Evolutionary conservation across 2,888 invertebrate species (phyloP).

Genomic region (Sesamia inferens): DNA sequence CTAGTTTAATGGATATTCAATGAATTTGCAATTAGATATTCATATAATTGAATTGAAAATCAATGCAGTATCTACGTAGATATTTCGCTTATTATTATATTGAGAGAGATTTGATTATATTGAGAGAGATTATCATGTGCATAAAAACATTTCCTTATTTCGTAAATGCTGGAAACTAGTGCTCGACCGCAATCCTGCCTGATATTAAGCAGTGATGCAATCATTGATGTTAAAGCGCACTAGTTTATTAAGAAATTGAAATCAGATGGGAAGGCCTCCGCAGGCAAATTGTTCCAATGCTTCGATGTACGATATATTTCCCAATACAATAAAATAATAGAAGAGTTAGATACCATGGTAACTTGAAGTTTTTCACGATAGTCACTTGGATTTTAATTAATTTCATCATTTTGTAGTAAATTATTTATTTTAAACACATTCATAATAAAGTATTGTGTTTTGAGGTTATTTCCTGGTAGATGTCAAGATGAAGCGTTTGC

Average conservation of each 20-base stretch:
- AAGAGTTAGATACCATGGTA: slow-evolving; percentile 5
- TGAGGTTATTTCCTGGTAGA: slow-evolving; percentile 34
- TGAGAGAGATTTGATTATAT: no score
- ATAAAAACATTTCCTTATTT: no score
- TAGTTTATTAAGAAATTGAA: no score
- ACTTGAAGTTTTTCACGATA: neutral
- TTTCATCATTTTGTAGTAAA: slow-evolving; percentile 42
- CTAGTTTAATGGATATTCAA: slow-evolving; percentile 9
- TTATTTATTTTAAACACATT: neutral
- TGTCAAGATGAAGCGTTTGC: slow-evolving; percentile 4
- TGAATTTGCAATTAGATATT: neutral
- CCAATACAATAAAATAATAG: neutral
- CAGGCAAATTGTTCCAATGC: no score
- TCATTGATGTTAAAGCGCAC: no score
- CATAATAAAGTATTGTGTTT: slow-evolving; percentile 1
- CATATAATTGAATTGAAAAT: neutral
- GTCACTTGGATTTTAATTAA: slow-evolving; percentile 5
- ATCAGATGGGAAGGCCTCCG: no score
- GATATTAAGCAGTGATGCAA: no score
- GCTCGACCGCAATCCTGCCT: no score
- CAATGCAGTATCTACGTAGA: no score
- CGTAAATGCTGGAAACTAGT: no score
- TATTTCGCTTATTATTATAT: neutral
- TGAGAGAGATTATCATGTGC: no score
- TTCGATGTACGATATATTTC: no score